Evolutionary conservation across 2,888 invertebrate species (phyloP), one percentile per base, ranked within the genome.

Genomic region (Smittia sp.): DNA sequence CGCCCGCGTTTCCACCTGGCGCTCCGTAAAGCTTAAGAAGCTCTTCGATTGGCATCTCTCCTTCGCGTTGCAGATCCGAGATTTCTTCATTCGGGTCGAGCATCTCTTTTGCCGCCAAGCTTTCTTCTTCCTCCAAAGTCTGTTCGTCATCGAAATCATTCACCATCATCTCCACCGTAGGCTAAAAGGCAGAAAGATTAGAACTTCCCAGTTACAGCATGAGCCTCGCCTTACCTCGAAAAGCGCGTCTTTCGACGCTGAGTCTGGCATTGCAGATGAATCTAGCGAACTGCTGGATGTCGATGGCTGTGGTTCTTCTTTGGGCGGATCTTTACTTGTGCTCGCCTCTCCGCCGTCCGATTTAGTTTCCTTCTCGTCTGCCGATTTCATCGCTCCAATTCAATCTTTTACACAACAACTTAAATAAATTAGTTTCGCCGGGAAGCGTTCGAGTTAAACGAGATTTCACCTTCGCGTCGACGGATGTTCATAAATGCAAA

Each of bases 121-220:
- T 95, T 86, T 98, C 98, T 86, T 98, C 97, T 85, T 98, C 97
- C 81, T 96, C 97, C 80, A 98, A 82, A 75, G 97, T 98, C 81
- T 93, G 88, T 81, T 98, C 98, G 85, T 98, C 97, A 83, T 98
- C 98, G 84, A 94, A 96, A 83, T 97, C 97, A 88, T 97, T 93
- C 76, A 96, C 92, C 87, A 97, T 90, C 95, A 97, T 95, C 83
- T 96, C 96, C 80, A 94, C 90, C 76, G 94, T 90, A 76, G 96
- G 96, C 83, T 96, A 96, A 85, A 96, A 96, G 79, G 3, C n/a
- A n/a, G n/a, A 9, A 32, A 32, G 32, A 91, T 85, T 78, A 85
- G 78, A 76, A 82, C 82, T 46, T 69, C 22, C 18, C 15, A 22
- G 3, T 32, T 9, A 32, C 32, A 32, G 4, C 9, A 32, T 32